A percentile compares a stretch with the other conserved stretches of the same genome.
Evolutionary conservation across 1,140 invertebrate species (phyloP).

Genomic region (Venturia canescens): DNA sequence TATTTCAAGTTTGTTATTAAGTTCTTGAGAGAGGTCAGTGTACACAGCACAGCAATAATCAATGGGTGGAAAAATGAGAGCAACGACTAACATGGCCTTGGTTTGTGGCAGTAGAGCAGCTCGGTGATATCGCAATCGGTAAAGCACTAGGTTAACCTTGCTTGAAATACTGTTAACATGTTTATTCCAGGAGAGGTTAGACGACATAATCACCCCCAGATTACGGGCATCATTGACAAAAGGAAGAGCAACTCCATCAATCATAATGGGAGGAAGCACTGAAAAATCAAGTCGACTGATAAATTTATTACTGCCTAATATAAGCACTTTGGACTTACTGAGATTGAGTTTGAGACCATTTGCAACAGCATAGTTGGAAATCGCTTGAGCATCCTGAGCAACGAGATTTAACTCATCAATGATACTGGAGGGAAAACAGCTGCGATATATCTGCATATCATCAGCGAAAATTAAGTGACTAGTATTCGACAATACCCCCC

Average conservation of each 20-base stretch:
- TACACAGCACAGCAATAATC: not conserved
- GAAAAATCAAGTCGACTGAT: not conserved
- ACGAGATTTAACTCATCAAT: not conserved
- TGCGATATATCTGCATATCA: too few species aligned
- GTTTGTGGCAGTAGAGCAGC: not conserved
- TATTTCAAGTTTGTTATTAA: not conserved
- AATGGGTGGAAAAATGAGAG: not conserved
- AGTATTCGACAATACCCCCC: not conserved
- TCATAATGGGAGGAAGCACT: not conserved
- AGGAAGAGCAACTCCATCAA: not conserved
- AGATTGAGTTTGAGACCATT: conserved; percentile 33
- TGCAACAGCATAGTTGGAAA: not conserved
- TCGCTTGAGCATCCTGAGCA: not conserved
- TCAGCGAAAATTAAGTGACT: too few species aligned
- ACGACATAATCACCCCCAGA: not conserved
- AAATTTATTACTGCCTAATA: conserved; percentile 14
- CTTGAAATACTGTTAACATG: not conserved
- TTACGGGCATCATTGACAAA: not conserved
- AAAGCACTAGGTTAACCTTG: not conserved
- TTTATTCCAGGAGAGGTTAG: conserved; percentile 18
- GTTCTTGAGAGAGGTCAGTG: not conserved
- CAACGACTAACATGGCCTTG: not conserved
- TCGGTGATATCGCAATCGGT: not conserved
- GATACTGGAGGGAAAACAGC: not conserved
- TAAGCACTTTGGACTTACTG: not conserved